These are phyloP conservation scores for Cephalotes varians DNA, from an alignment of 2,888 invertebrate species.

Conservation along the genomic window DNA sequence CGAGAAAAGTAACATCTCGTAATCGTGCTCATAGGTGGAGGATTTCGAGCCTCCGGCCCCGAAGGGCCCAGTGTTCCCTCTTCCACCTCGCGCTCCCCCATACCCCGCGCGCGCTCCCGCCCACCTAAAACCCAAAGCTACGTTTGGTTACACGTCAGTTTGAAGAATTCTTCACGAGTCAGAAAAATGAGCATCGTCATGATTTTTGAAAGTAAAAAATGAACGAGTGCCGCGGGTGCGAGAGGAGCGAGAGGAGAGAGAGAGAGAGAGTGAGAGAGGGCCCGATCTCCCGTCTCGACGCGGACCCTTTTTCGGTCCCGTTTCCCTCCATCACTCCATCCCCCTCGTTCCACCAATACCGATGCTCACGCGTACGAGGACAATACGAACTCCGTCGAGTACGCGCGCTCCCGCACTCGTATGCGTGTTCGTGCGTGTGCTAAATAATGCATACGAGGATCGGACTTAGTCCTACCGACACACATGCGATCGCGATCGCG, in stretches of 20 bases:
- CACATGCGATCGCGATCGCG: constrained; percentile 22
- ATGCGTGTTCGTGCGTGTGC: constrained; percentile 62
- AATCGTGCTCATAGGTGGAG: constrained; percentile 76
- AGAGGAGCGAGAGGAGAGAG: constrained; percentile 50
- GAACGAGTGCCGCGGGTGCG: constrained; percentile 71
- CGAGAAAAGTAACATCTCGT: constrained; percentile 67
- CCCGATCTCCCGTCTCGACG: constrained; percentile 52
- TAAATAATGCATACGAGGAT: constrained; percentile 62
- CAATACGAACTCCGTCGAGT: constrained; percentile 19
- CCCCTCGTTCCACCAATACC: constrained; percentile 37
- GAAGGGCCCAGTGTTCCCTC: constrained; percentile 46
- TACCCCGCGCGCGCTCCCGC: constrained; percentile 64
- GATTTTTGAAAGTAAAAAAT: constrained; percentile 86
- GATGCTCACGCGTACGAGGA: constrained; percentile 42
- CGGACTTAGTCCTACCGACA: constrained; percentile 39
- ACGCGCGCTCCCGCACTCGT: constrained; percentile 27
- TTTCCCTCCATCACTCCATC: constrained; percentile 51
- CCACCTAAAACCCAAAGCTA: constrained; percentile 75
- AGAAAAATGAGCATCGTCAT: constrained; percentile 86
- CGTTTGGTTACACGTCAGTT: constrained; percentile 84
- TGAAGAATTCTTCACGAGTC: constrained; percentile 86
- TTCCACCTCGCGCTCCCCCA: constrained; percentile 28
- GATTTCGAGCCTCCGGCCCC: constrained; percentile 74
- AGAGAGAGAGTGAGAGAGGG: constrained; percentile 48
- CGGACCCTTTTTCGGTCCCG: constrained; percentile 45